These are phyloP conservation scores for Troides aeacus DNA, from an alignment of 2,888 invertebrate genomes.

Conservation along the genomic window DNA sequence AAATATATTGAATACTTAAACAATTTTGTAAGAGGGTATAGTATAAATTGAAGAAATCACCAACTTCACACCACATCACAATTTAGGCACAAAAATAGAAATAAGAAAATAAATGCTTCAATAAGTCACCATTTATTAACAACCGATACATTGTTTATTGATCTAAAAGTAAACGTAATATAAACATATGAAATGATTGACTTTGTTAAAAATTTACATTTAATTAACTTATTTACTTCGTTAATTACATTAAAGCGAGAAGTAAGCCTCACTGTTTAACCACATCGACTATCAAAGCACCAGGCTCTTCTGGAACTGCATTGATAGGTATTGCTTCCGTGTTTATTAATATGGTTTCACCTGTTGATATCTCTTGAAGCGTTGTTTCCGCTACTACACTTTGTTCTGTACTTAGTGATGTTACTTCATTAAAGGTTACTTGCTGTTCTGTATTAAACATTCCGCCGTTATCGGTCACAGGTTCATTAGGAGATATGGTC, in stretches of 20 bases:
- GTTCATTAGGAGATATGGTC: not conserved
- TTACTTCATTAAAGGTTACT: slow-evolving; percentile 4
- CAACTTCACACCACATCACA: no score
- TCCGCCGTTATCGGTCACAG: not conserved
- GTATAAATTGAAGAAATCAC: no score
- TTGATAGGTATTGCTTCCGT: slow-evolving; percentile 26
- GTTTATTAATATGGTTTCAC: not conserved
- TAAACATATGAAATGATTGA: not conserved
- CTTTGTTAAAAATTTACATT: not conserved
- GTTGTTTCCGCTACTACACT: slow-evolving; percentile 3
- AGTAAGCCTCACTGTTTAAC: slow-evolving; percentile 46
- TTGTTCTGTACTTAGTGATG: slow-evolving; percentile 17
- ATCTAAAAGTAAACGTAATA: not conserved
- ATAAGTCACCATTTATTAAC: no score
- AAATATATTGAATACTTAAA: not conserved
- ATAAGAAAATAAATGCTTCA: no score
- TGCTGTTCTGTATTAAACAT: not conserved
- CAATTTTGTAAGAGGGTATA: no score
- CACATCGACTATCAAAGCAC: slow-evolving; percentile 60
- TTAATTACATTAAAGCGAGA: not conserved
- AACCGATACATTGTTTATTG: no score
- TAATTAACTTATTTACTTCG: not conserved
- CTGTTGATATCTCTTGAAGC: not conserved
- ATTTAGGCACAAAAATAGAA: no score
- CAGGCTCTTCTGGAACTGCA: slow-evolving; percentile 49